These are phyloP conservation scores for Dendronephthya gigantea DNA, from an alignment of 64 coral and sea anemone genomes.

Conservation along the genomic window DNA sequence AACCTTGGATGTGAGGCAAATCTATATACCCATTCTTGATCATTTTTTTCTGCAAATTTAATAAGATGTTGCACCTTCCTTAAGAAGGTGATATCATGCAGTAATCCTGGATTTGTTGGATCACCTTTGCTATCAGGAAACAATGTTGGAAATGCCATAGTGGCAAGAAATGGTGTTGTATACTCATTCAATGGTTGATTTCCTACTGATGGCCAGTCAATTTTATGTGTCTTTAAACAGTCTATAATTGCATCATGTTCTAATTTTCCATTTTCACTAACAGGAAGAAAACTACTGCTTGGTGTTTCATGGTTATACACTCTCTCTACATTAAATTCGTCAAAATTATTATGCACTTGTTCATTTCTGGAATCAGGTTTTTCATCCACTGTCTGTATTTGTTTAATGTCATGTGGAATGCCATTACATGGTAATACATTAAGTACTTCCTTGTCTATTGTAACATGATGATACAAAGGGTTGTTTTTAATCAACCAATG, in stretches of 20 bases:
- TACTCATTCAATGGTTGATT: constrained; percentile 34
- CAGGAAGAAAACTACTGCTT: constrained; percentile 36
- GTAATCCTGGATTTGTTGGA: background rate
- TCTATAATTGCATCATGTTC: constrained; percentile 24
- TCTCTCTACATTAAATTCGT: constrained; percentile 31
- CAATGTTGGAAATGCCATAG: constrained; percentile 27
- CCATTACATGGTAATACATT: constrained; percentile 21
- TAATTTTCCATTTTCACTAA: constrained; percentile 13
- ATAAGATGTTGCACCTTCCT: background rate
- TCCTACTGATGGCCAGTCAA: constrained; percentile 23
- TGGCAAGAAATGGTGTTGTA: constrained; percentile 25
- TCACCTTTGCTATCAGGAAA: background rate
- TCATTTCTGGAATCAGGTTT: too few relatives aligned
- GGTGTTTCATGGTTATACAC: constrained; percentile 19
- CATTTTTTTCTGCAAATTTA: background rate
- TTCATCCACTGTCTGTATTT: background rate
- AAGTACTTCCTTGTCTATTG: background rate
- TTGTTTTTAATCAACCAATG: constrained; percentile 24
- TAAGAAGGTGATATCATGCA: background rate
- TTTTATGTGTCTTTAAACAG: constrained; percentile 19
- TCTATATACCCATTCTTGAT: background rate
- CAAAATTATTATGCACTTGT: too few relatives aligned
- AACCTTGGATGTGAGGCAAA: background rate
- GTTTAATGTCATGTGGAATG: constrained; percentile 22
- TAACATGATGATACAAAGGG: constrained; percentile 23